A percentile compares a stretch with the other conserved stretches of the same genome.
These are phyloP conservation scores for Scolopax bukidnonensis DNA, from an alignment of 2,797 vertebrate species.

Conservation along the genomic window DNA sequence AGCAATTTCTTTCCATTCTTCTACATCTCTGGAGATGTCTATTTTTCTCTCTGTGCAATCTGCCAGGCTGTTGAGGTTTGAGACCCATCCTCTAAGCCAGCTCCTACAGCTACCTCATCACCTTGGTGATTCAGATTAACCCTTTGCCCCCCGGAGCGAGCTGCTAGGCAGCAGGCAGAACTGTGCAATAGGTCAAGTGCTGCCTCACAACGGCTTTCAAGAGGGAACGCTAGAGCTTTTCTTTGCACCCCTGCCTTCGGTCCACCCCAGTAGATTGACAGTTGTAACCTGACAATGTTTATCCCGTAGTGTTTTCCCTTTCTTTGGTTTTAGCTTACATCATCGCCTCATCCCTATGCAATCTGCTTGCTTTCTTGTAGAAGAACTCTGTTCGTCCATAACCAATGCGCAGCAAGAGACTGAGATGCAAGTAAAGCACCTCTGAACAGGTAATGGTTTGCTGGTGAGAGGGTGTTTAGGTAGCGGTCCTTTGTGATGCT, in stretches of 20 bases:
- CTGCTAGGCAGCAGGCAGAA: not conserved
- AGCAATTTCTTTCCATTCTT: conserved; percentile 26
- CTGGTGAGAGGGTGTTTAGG: not conserved
- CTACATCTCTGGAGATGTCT: conserved; percentile 2
- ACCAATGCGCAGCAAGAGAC: not conserved
- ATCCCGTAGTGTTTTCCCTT: not conserved
- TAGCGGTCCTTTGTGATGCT: accelerated
- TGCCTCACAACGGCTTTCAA: not conserved
- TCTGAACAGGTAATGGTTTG: not conserved
- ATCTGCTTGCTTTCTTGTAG: not conserved
- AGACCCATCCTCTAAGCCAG: conserved; percentile 17
- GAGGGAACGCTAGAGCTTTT: accelerated
- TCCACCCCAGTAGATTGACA: not conserved
- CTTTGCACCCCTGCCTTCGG: not conserved
- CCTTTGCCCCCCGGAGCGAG: not conserved
- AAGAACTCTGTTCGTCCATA: accelerated
- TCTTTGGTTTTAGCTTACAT: not conserved
- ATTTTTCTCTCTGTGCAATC: not conserved
- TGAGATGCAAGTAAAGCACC: not conserved
- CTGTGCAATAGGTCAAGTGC: accelerated
- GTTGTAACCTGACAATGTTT: not conserved
- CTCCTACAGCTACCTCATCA: conserved; percentile 12
- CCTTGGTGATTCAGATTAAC: conserved; percentile 7
- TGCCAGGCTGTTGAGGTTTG: conserved; percentile 11
- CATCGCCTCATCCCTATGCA: not conserved